Evolutionary conservation across 2,888 invertebrate species (phyloP).

Genomic region (Drosophila heteroneura): DNA sequence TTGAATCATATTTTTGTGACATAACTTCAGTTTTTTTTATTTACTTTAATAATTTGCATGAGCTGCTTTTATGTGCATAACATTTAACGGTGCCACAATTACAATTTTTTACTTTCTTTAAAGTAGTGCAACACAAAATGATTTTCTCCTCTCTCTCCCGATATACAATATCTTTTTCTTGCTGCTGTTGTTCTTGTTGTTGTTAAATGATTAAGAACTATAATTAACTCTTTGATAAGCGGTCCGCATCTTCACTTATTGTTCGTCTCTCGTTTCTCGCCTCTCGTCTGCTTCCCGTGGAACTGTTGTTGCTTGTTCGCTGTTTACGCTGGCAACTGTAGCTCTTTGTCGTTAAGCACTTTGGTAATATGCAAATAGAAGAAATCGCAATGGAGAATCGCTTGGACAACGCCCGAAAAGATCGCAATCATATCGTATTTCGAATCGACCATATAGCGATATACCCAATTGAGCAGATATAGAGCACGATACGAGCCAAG

Average conservation of each 20-base stretch:
- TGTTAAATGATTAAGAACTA: conserved; percentile 58
- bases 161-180: conserved; percentile 57
- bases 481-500: conserved; percentile 96
- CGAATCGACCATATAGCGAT: conserved; percentile 96
- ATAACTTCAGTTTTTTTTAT: neutral
- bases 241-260: conserved; percentile 43
- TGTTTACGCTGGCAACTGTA: conserved; percentile 95
- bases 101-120: conserved; percentile 38
- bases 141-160: conserved; percentile 18
- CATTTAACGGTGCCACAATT: conserved; percentile 41
- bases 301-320: conserved; percentile 37
- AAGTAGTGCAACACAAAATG: conserved; percentile 52
- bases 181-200: conserved; percentile 13
- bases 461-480: conserved; percentile 97
- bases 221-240: conserved; percentile 61
- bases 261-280: conserved; percentile 4
- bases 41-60: conserved; percentile 57
- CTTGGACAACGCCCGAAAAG: conserved; percentile 98
- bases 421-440: conserved; percentile 99
- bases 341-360: conserved; percentile 98
- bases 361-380: conserved; percentile 99
- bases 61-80: conserved; percentile 51
- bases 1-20: neutral
- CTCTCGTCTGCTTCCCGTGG: conserved; percentile 28
- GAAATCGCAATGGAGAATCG: conserved; percentile 99